These are phyloP conservation scores for Aporrectodea caliginosa DNA, from an alignment of 1,140 invertebrate species.

Conservation along the genomic window DNA sequence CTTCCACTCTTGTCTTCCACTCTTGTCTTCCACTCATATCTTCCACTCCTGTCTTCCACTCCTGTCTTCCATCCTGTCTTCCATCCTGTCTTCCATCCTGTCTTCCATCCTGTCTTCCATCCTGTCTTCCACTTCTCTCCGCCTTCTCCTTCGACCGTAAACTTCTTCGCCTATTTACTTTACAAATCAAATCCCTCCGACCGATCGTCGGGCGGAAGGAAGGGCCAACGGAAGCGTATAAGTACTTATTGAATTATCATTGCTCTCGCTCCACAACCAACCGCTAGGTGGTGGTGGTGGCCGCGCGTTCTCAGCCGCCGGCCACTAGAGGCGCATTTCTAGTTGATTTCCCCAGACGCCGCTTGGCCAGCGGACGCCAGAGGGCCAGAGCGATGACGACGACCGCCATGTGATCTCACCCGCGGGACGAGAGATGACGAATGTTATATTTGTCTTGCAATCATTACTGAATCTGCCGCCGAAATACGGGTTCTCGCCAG, in stretches of 20 bases:
- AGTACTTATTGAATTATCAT: background rate
- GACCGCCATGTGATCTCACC: background rate
- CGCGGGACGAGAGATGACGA: background rate
- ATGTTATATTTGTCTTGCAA: slow-evolving; percentile 1
- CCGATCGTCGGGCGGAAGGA: too few species aligned
- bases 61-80: background rate
- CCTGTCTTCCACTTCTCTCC: background rate
- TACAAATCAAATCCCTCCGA: background rate
- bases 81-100: too few species aligned
- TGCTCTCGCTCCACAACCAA: background rate
- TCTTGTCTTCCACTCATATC: background rate
- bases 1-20: background rate
- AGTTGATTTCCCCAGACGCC: background rate
- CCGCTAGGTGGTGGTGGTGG: too few species aligned
- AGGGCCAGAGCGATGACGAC: too few species aligned
- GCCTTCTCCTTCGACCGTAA: background rate
- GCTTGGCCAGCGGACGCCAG: background rate
- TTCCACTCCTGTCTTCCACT: background rate
- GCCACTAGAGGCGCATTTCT: background rate
- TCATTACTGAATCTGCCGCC: background rate
- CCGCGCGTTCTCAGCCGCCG: background rate
- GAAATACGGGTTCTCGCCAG: background rate
- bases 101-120: background rate
- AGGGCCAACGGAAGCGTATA: too few species aligned
- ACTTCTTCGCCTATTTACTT: background rate